Evolutionary conservation across 2,888 invertebrate genomes (phyloP).

Genomic region (Drosophila mulleri): DNA sequence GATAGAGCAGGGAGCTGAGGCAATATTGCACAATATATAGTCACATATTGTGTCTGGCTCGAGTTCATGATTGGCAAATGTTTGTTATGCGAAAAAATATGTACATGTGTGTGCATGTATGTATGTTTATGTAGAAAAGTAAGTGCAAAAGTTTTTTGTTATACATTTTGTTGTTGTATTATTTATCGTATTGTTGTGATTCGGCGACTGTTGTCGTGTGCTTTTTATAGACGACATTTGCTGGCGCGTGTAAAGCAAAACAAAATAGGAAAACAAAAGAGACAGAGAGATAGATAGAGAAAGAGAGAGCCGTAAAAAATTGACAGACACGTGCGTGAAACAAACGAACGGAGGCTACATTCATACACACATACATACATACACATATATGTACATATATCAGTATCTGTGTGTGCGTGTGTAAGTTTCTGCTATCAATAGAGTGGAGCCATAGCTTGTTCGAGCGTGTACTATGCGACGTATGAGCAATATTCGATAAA

Average conservation of each 20-base stretch:
- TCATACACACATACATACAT: neutral
- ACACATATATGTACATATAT: neutral
- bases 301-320: constrained; percentile 54
- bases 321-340: constrained; percentile 72
- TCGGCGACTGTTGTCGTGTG: constrained; percentile 48
- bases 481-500: constrained; percentile 50
- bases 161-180: constrained; percentile 13
- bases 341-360: neutral
- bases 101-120: neutral
- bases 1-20: constrained; percentile 1
- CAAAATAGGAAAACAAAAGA: constrained; percentile 17
- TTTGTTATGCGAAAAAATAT: constrained; percentile 20
- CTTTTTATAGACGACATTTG: constrained; percentile 68
- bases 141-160: constrained; percentile 57
- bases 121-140: constrained; percentile 25
- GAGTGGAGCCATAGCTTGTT: constrained; percentile 8
- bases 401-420: neutral
- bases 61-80: constrained; percentile 53
- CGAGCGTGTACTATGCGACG: constrained; percentile 13
- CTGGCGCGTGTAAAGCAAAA: constrained; percentile 60
- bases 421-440: constrained; percentile 28
- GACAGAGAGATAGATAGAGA: neutral
- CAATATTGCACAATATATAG: constrained; percentile 40
- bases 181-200: constrained; percentile 52
- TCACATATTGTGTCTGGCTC: constrained; percentile 46